These are phyloP conservation scores for Phymanthus crucifer DNA, from an alignment of 92 coral and sea anemone species.

Conservation along the genomic window DNA sequence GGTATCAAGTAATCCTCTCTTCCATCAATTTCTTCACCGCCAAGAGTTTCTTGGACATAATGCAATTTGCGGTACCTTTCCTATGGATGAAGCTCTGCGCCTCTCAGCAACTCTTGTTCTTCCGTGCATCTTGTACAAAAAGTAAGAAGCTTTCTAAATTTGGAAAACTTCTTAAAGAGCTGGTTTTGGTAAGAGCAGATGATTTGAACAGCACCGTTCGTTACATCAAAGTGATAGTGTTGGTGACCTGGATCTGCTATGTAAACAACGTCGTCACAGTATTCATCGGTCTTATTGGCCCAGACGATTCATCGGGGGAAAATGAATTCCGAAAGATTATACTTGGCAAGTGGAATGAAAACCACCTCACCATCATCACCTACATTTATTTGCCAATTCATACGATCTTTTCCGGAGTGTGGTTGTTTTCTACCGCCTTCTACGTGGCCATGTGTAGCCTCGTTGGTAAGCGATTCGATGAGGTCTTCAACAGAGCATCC, in stretches of 20 bases:
- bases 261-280: neutral
- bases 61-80: neutral
- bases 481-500: slow-evolving; percentile 21
- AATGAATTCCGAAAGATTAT: neutral
- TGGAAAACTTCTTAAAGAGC: slow-evolving; percentile 12
- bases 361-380: neutral
- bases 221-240: neutral
- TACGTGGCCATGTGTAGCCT: slow-evolving; percentile 2
- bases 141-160: slow-evolving; percentile 2
- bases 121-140: neutral
- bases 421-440: neutral
- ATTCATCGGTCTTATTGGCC: neutral
- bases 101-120: neutral
- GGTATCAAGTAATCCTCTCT: neutral
- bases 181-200: neutral
- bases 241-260: neutral
- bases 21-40: neutral
- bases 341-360: neutral
- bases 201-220: neutral
- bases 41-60: neutral
- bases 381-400: slow-evolving; percentile 4
- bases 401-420: neutral
- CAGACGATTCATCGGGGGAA: neutral
- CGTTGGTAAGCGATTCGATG: slow-evolving; percentile 19
- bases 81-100: slow-evolving; percentile 16